A percentile compares a stretch with the other conserved stretches of the same genome.
Conservation (phyloP, 1,140 invertebrate species). For the Bombus superbus region DNA sequence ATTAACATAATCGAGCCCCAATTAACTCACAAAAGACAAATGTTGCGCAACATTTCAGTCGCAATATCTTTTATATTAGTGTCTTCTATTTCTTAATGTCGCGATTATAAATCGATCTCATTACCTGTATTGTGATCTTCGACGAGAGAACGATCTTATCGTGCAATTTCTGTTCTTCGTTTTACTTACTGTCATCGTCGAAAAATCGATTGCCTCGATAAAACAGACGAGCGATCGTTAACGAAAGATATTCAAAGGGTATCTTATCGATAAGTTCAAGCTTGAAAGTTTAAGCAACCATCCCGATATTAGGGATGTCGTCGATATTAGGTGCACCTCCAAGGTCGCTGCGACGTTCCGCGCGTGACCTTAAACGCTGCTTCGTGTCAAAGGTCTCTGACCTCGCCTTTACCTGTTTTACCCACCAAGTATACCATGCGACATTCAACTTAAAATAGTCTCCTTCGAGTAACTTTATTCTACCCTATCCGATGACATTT, state of each 20-base stretch:
- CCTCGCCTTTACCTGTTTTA: conserved; percentile 18
- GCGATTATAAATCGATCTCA: too few species aligned
- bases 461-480: background rate
- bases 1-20: background rate
- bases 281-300: background rate
- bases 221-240: background rate
- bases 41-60: background rate
- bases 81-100: background rate
- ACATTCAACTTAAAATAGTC: background rate
- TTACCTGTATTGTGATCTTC: background rate
- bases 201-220: background rate
- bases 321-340: background rate
- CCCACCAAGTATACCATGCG: background rate
- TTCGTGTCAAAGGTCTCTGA: conserved; percentile 19
- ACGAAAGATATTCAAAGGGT: background rate
- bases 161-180: background rate
- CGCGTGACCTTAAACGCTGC: conserved; percentile 13
- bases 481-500: too few species aligned
- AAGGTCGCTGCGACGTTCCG: conserved; percentile 7
- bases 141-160: background rate
- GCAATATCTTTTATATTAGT: background rate
- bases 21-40: background rate
- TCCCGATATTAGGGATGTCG: background rate
- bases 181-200: too few species aligned
- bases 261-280: background rate